A percentile compares a stretch with the other conserved stretches of the same genome.
phyloP scores from a whole-genome alignment of 2,113 vertebrate genomes.

The Ictidomys tridecemlineatus region DNA sequence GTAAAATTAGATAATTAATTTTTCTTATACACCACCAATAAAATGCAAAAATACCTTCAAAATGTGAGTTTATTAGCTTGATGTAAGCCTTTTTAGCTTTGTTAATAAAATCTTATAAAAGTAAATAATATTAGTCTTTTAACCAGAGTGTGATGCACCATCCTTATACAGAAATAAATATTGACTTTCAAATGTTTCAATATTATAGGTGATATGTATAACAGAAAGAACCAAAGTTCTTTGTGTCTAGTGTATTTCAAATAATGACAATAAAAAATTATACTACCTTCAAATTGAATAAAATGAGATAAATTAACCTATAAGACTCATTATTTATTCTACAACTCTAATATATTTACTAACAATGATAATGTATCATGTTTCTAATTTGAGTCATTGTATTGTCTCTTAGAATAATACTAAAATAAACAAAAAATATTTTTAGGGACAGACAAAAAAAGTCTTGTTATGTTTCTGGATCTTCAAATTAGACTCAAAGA shows the following conservation, averaged over 20 bases:
- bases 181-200: background rate
- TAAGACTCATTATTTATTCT: background rate
- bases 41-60: conserved; percentile 9
- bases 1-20: background rate
- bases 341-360: background rate
- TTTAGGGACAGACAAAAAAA: background rate
- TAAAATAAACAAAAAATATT: background rate
- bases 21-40: background rate
- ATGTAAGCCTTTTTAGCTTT: background rate
- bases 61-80: background rate
- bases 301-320: background rate
- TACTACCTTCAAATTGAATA: background rate
- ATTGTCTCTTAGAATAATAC: background rate
- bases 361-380: background rate
- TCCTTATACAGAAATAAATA: background rate
- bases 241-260: background rate
- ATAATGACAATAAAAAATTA: conserved; percentile 37
- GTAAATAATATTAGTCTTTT: conserved; percentile 28
- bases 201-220: background rate
- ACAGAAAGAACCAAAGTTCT: background rate
- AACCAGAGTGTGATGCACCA: background rate
- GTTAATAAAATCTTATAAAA: background rate
- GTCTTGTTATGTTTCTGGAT: background rate
- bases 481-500: background rate
- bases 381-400: background rate